Base-by-base conservation (phyloP, 1,140 invertebrate species). In the Bombus ignitus region DNA sequence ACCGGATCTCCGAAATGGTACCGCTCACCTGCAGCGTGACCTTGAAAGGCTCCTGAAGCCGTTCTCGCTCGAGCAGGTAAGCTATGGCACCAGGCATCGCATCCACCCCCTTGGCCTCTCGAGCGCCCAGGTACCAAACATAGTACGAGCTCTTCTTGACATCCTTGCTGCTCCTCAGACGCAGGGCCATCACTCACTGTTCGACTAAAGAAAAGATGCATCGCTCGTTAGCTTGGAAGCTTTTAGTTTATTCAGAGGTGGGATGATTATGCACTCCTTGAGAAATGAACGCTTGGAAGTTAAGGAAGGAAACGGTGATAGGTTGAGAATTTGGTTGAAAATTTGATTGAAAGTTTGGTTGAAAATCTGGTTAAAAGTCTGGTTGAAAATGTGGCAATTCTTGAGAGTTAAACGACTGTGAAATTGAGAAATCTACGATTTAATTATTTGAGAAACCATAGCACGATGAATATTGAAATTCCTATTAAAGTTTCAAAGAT, bases 131-230 rank as follows among this genome's bases (percentile, higher is more conserved):
- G 95, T 99, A 99, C 98, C 98, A 99, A 72, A 99, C 98, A 95
- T 99, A 99, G 95, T 99, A 99, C 57, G 98, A 99, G 72, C 98
- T 98, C 94, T 99, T 99, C 95, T 99, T 99, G 89, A 98, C 97
- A 93, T 98, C 98, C 93, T 98, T 98, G 92, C 97, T 96, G 91
- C 97, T 95, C 95, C 97, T 96, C 91, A 97, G 93, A 93, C 94
- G 94, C 88, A 95, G 89, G 88, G 95, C 95, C 95, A 95, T 95
- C 87, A 93, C 94, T 94, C 93, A 90, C 94, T 95, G 89, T 28
- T 83, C 57, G 18, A 53, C 47, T 10, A 66, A 78, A 85, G 28
- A 88, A 85, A 85, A 59, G 37, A n/a, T 37, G n/a, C 57, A 32
- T 35, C 28, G 15, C 44, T 39, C 18, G 37, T 65, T 37, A 73